Conservation (phyloP, 1,140 invertebrate genomes). For the Scylla paramamosain region DNA sequence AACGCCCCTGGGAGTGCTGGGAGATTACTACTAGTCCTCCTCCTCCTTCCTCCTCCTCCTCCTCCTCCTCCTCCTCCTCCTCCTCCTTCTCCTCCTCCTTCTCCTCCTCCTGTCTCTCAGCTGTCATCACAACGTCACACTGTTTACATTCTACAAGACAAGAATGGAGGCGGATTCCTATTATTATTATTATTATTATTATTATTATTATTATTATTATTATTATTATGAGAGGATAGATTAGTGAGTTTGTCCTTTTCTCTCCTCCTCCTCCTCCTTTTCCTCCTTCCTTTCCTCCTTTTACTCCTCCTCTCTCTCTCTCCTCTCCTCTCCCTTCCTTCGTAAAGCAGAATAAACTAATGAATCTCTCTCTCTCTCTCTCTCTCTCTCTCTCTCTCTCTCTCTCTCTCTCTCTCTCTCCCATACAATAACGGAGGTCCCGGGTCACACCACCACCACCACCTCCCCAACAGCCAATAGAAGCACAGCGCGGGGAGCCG, state of each 20-base stretch:
- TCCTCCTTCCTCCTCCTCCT: conserved; percentile 53
- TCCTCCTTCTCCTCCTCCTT: conserved; percentile 64
- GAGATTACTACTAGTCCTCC: not conserved
- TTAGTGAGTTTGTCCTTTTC: too few relatives aligned
- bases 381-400: conserved; percentile 71
- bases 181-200: not conserved
- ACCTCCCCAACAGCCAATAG: not conserved
- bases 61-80: conserved; percentile 30
- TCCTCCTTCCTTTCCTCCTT: not conserved
- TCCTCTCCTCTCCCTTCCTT: conserved; percentile 32
- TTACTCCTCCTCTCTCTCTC: not conserved
- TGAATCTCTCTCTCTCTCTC: not conserved
- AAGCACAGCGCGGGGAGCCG: not conserved
- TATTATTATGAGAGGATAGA: too few relatives aligned
- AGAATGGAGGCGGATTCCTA: not conserved
- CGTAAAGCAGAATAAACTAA: conserved; percentile 76
- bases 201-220: not conserved
- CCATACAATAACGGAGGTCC: not conserved
- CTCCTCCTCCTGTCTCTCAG: not conserved
- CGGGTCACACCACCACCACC: not conserved
- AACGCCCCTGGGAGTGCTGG: not conserved
- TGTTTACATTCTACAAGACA: too few relatives aligned
- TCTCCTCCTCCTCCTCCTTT: not conserved
- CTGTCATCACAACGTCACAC: too few relatives aligned
- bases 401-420: conserved; percentile 38